These are phyloP conservation scores for Halyomorpha halys DNA, from an alignment of 1,140 invertebrate species.

Conservation along the genomic window DNA sequence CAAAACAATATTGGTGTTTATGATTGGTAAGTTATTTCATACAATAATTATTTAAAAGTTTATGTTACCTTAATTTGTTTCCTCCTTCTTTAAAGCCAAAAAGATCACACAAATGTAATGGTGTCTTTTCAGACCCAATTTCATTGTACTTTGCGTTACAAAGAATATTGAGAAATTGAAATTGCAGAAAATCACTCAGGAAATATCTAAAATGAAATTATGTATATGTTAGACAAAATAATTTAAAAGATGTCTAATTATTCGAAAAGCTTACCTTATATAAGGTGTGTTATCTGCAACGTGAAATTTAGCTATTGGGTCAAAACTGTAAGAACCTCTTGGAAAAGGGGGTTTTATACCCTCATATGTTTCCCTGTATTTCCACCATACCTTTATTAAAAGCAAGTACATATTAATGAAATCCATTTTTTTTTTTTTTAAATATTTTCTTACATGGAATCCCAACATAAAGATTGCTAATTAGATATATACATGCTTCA, in stretches of 20 bases:
- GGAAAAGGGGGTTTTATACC: slow-evolving; percentile 47
- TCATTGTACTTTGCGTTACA: slow-evolving; percentile 51
- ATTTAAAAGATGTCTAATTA: background rate
- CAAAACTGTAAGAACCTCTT: slow-evolving; percentile 48
- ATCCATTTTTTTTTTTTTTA: too few relatives aligned
- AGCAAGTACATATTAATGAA: background rate
- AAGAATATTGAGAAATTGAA: slow-evolving; percentile 62
- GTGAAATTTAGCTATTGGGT: slow-evolving; percentile 60
- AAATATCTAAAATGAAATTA: slow-evolving; percentile 49
- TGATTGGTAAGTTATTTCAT: too few relatives aligned
- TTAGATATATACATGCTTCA: too few relatives aligned
- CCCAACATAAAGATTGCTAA: too few relatives aligned
- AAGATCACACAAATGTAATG: slow-evolving; percentile 57
- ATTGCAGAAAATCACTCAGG: slow-evolving; percentile 57
- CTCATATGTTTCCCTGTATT: slow-evolving; percentile 45
- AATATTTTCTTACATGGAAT: too few relatives aligned
- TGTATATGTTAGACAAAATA: background rate
- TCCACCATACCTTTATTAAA: slow-evolving; percentile 48
- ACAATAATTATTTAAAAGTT: too few relatives aligned
- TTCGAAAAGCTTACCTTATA: slow-evolving; percentile 42
- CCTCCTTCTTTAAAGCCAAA: slow-evolving; percentile 56
- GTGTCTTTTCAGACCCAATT: slow-evolving; percentile 36
- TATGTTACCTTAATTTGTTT: slow-evolving; percentile 38
- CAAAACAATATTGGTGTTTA: too few relatives aligned
- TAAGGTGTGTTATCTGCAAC: slow-evolving; percentile 57